phyloP scores from a whole-genome alignment of 2,113 vertebrate genomes.

The Datnioides undecimradiatus region DNA sequence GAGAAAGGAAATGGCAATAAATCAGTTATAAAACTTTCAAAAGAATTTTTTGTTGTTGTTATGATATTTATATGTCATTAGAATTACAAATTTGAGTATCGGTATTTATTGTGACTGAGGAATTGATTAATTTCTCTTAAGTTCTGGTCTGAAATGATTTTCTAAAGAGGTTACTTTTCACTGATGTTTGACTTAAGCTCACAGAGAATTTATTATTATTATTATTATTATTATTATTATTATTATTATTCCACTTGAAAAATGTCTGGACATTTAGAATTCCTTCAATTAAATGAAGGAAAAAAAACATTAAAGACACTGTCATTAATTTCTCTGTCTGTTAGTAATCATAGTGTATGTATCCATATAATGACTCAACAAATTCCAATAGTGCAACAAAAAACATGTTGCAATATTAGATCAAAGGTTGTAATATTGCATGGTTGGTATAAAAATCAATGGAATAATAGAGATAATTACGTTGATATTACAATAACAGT shows the following conservation, averaged over 20 bases:
- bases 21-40: not conserved
- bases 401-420: too few relatives aligned
- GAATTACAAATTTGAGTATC: not conserved
- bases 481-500: too few relatives aligned
- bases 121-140: not conserved
- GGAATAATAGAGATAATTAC: too few relatives aligned
- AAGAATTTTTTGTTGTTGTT: not conserved
- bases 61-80: not conserved
- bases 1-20: not conserved
- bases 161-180: not conserved
- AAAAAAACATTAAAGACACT: not conserved
- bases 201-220: not conserved
- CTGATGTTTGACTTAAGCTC: not conserved
- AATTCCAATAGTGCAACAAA: too few relatives aligned
- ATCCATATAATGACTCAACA: too few relatives aligned
- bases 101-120: not conserved
- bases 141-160: not conserved
- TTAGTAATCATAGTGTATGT: not conserved
- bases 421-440: too few relatives aligned
- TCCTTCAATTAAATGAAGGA: not conserved
- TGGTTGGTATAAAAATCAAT: too few relatives aligned
- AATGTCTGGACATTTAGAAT: not conserved
- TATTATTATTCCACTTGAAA: not conserved
- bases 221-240: too few relatives aligned
- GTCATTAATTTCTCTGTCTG: not conserved